Base-by-base conservation (phyloP, 2,888 invertebrate genomes). In the Kryphioiulus occultus region DNA sequence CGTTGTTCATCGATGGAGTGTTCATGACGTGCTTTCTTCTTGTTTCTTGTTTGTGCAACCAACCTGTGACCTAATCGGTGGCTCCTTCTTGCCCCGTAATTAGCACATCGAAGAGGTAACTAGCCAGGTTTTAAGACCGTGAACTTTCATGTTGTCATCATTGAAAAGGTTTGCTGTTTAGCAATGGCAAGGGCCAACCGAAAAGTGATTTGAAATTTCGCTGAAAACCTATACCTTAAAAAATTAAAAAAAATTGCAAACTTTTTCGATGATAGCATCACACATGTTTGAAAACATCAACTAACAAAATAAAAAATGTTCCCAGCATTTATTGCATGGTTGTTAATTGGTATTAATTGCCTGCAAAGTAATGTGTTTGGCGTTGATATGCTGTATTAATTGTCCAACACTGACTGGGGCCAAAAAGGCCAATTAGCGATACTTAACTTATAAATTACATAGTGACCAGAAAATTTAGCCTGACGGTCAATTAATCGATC, bases 1-100 rank as follows among this genome's bases (percentile, higher is more conserved):
- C 59, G 22, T 59, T 59, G 59, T 59, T 59, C 59, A 59, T n/a
- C 59, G 59, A 59, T 22, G 59, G 59, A 59, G 59, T 59, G 59
- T 59, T 59, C 59, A 59, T 59, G 59, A 59, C 22, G 59, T 59
- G 59, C 59, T 59, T 59, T 59, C 59, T 59, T 59, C 59, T 59
- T 59, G 59, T 59, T 22, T 59, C 59, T 59, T 59, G 59, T 59
- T 59, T 59, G 59, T 59, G 59, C 59, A 59, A 59, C 59, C 59
- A 59, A 22, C 59, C 59, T 17, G 59, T 59, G 59, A 59, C n/a
- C 22, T 22, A 59, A 22, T 59, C 59, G 59, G 22, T 59, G 59
- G 59, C 59, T 59, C 59, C 47, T 59, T 59, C 59, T 59, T 59
- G 7, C 59, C 59, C 59, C 59, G 59, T 59, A 59, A 59, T 59